phyloP scores from a whole-genome alignment of 2,797 vertebrate genomes.

The Rhinella marina region DNA sequence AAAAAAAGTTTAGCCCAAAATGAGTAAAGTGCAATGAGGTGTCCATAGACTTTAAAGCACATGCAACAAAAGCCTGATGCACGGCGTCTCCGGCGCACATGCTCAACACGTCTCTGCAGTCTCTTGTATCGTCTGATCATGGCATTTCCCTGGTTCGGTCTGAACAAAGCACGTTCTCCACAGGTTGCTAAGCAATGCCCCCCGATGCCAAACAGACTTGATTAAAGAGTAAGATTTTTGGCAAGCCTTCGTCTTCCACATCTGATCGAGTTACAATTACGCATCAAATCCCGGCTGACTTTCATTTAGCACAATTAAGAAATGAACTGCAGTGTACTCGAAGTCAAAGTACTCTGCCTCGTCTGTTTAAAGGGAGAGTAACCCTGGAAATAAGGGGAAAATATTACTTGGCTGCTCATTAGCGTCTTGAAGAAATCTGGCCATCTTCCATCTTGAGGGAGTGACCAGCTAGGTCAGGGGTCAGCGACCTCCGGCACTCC shows the following conservation, averaged over 20 bases:
- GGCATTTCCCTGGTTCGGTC: background rate
- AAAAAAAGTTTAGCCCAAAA: too few relatives aligned
- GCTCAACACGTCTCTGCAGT: background rate
- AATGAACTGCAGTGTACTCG: background rate
- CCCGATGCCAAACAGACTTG: conserved; percentile 8
- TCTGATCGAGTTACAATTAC: conserved; percentile 28
- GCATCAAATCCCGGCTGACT: background rate
- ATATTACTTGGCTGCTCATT: background rate
- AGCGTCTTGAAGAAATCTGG: too few relatives aligned
- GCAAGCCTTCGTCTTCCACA: background rate
- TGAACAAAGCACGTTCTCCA: conserved; percentile 7
- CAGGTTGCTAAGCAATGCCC: conserved; percentile 15
- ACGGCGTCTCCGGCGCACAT: background rate
- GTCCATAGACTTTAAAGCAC: background rate
- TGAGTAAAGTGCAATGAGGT: too few relatives aligned
- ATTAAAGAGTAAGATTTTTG: conserved; percentile 24
- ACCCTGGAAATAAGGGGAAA: background rate
- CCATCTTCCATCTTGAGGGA: too few relatives aligned
- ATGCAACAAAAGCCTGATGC: background rate
- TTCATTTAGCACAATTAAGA: conserved; percentile 4
- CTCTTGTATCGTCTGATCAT: background rate
- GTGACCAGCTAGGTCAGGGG: too few relatives aligned
- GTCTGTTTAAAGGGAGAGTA: background rate
- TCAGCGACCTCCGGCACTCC: too few relatives aligned
- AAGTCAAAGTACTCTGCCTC: background rate